Percentiles rank a stretch among this genome's conserved stretches.
phyloP scores from a whole-genome alignment of 2,888 invertebrate species.

The Empis livida region DNA sequence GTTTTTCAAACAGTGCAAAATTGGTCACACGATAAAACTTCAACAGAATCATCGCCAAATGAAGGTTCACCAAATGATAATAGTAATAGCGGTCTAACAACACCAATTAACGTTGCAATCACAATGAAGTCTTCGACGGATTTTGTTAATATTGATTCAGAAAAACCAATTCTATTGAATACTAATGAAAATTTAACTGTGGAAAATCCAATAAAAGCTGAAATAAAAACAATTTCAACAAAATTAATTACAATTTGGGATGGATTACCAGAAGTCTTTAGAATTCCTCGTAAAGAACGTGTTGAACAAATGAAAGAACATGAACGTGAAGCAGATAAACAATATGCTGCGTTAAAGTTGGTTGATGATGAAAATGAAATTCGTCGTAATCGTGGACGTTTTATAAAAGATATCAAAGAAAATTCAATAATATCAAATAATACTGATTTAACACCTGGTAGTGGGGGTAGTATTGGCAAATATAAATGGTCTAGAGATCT shows the following conservation, averaged over 20 bases:
- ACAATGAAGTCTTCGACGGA: too few relatives aligned
- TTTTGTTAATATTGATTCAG: too few relatives aligned
- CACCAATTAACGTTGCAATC: background rate
- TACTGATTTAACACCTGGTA: slow-evolving; percentile 7
- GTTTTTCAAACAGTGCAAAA: slow-evolving; percentile 72
- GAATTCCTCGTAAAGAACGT: slow-evolving; percentile 87
- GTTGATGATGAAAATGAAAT: slow-evolving; percentile 13
- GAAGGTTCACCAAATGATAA: slow-evolving; percentile 13
- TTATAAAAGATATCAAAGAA: slow-evolving; percentile 9
- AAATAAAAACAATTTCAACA: slow-evolving; percentile 22
- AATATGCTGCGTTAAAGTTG: slow-evolving; percentile 17
- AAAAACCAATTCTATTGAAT: too few relatives aligned
- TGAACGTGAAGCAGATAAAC: slow-evolving; percentile 73
- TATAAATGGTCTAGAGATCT: slow-evolving; percentile 8
- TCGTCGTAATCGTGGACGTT: slow-evolving; percentile 13
- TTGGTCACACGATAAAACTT: slow-evolving; percentile 47
- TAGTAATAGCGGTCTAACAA: background rate
- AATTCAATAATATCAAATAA: slow-evolving; percentile 10
- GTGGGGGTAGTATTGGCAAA: slow-evolving; percentile 7
- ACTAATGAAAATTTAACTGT: too few relatives aligned
- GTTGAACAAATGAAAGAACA: slow-evolving; percentile 93
- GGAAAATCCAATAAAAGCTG: slow-evolving; percentile 5
- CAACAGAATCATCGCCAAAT: slow-evolving; percentile 10
- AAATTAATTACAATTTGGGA: slow-evolving; percentile 26
- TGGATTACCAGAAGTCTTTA: slow-evolving; percentile 46